These are phyloP conservation scores for Solenodon paradoxus DNA, from an alignment of 2,113 vertebrate species.

Conservation along the genomic window DNA sequence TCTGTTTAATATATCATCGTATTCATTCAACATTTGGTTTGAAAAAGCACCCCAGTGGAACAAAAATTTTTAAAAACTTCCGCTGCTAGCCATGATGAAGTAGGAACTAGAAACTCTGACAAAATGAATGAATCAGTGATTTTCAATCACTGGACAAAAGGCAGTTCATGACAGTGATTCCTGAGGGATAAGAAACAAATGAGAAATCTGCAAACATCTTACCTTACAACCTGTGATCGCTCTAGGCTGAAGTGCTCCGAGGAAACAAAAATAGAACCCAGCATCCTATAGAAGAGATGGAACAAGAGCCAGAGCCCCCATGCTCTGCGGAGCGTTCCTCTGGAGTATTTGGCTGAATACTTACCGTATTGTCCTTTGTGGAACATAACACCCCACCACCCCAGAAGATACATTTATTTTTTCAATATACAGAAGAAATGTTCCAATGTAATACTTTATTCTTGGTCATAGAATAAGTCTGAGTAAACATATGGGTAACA, in stretches of 20 bases:
- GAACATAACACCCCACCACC: not conserved
- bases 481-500: not conserved
- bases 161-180: not conserved
- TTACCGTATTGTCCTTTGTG: not conserved
- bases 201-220: not conserved
- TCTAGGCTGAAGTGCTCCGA: not conserved
- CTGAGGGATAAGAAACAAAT: not conserved
- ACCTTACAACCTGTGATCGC: not conserved
- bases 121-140: not conserved
- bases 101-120: not conserved
- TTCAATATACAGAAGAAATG: not conserved
- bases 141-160: not conserved
- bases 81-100: not conserved
- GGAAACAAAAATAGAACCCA: not conserved
- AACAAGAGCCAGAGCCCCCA: not conserved
- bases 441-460: not conserved
- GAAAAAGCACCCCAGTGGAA: not conserved
- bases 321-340: not conserved
- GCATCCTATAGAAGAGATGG: not conserved
- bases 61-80: not conserved
- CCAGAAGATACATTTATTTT: not conserved
- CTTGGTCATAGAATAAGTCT: not conserved
- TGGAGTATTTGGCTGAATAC: not conserved
- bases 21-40: not conserved
- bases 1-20: not conserved